phyloP scores from a whole-genome alignment of 2,888 invertebrate species.

The Agonopterix arenella region DNA sequence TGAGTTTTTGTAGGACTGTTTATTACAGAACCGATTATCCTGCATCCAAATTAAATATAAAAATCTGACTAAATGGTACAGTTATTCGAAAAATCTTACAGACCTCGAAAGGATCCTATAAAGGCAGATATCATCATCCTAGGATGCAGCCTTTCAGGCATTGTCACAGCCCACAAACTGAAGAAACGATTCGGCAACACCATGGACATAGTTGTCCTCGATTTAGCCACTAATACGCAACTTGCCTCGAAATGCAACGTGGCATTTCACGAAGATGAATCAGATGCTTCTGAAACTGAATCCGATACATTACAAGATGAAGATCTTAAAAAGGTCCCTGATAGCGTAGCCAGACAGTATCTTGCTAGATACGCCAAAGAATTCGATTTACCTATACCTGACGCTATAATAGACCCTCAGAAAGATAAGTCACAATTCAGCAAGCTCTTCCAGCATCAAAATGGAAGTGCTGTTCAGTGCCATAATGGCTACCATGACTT shows the following conservation, averaged over 20 bases:
- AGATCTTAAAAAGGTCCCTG: slow-evolving; percentile 12
- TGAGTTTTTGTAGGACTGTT: no score
- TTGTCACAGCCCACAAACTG: slow-evolving; percentile 62
- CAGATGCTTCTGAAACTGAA: not conserved
- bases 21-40: no score
- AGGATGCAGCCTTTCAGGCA: slow-evolving; percentile 63
- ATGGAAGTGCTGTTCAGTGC: slow-evolving; percentile 44
- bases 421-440: slow-evolving; percentile 23
- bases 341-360: slow-evolving; percentile 41
- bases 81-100: slow-evolving; percentile 16
- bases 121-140: slow-evolving; percentile 61
- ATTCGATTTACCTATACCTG: slow-evolving; percentile 48
- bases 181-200: slow-evolving; percentile 56
- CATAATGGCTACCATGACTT: slow-evolving; percentile 47
- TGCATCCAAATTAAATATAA: no score
- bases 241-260: slow-evolving; percentile 40
- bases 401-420: slow-evolving; percentile 37
- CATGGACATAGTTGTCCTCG: slow-evolving; percentile 59
- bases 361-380: slow-evolving; percentile 45
- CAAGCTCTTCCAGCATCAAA: slow-evolving; percentile 53
- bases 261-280: slow-evolving; percentile 32
- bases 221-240: slow-evolving; percentile 26
- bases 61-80: slow-evolving; percentile 15
- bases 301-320: not conserved
- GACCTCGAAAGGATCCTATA: slow-evolving; percentile 22